These are phyloP conservation scores for Enchytraeus crypticus DNA, from an alignment of 2,888 invertebrate genomes.

Conservation along the genomic window DNA sequence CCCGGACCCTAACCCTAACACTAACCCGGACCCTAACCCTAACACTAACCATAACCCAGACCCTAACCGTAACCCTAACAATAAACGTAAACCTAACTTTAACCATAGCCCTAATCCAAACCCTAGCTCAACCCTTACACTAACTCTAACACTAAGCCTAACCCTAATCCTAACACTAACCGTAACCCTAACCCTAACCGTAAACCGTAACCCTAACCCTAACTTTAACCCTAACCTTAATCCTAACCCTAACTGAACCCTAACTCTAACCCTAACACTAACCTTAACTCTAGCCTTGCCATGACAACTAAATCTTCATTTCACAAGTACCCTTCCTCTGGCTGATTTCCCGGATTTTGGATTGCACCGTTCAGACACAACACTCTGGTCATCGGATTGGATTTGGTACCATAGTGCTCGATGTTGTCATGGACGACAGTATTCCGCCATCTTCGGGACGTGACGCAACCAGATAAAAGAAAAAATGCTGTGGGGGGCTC, in stretches of 20 bases:
- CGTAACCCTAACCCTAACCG: conserved; percentile 26
- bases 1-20: conserved; percentile 23
- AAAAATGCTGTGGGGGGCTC: no score
- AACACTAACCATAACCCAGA: conserved; percentile 24
- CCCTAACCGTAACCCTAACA: conserved; percentile 29
- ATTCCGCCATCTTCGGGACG: no score
- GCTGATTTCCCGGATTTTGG: no score
- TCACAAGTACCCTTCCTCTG: conserved; percentile 22
- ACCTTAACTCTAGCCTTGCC: conserved; percentile 23
- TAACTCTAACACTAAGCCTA: conserved; percentile 24
- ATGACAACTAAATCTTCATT: conserved; percentile 24
- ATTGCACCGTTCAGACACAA: no score
- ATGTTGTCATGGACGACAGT: no score
- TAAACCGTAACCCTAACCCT: conserved; percentile 26
- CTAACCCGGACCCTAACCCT: conserved; percentile 25
- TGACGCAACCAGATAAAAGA: conserved; percentile 23
- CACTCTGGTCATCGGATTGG: no score
- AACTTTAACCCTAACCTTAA: conserved; percentile 27
- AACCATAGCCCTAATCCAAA: conserved; percentile 25
- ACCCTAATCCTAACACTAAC: conserved; percentile 25
- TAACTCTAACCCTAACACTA: conserved; percentile 23
- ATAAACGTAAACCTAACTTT: conserved; percentile 24
- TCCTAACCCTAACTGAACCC: conserved; percentile 25
- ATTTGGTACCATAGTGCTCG: no score
- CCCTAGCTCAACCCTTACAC: conserved; percentile 24